Conservation (phyloP, 2,113 vertebrate species). For the Siniperca knerii region DNA sequence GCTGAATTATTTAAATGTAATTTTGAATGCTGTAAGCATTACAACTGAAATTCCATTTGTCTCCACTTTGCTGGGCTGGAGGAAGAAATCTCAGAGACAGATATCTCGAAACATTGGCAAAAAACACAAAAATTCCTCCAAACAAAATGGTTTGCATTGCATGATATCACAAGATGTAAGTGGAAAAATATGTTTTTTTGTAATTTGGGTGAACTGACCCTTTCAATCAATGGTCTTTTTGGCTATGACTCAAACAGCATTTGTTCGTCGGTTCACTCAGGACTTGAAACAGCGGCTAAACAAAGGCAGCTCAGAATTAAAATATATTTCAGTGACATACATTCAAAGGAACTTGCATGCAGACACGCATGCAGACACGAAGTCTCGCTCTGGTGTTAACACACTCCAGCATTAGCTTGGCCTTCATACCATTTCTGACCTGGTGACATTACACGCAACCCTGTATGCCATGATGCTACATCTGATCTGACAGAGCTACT, state of each 20-base stretch:
- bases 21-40: conserved; percentile 32
- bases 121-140: neutral
- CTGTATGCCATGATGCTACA: conserved; percentile 7
- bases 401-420: conserved; percentile 58
- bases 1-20: conserved; percentile 61
- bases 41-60: conserved; percentile 42
- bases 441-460: conserved; percentile 55
- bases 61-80: neutral
- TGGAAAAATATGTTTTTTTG: neutral
- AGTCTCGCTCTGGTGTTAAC: conserved; percentile 57
- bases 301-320: neutral
- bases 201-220: conserved; percentile 30
- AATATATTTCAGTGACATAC: conserved; percentile 47
- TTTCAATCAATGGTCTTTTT: neutral
- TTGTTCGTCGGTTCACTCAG: neutral
- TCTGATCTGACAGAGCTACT: conserved; percentile 36
- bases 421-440: conserved; percentile 61
- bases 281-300: conserved; percentile 34
- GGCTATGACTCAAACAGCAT: conserved; percentile 7
- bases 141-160: neutral
- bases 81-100: conserved; percentile 1
- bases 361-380: conserved; percentile 53
- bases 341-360: conserved; percentile 33
- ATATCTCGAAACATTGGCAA: neutral
- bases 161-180: neutral